These are phyloP conservation scores for Chaenodraco wilsoni DNA, from an alignment of 2,797 vertebrate species.

Conservation along the genomic window DNA sequence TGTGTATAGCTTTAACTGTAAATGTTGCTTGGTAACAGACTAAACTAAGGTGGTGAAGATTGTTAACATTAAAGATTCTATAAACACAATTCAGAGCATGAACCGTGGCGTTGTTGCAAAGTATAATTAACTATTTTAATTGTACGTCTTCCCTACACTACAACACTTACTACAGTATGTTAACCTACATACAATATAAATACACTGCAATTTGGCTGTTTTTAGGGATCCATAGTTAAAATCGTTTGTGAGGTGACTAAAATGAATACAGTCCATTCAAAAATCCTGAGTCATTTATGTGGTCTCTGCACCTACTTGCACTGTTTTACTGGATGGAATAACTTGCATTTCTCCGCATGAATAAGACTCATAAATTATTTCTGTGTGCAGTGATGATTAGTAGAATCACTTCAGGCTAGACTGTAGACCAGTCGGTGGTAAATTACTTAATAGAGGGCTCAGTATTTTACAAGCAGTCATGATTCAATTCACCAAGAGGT, in stretches of 20 bases:
- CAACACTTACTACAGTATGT: not conserved
- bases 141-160: not conserved
- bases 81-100: no score
- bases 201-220: not conserved
- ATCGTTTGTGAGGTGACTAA: constrained; percentile 17
- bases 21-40: not conserved
- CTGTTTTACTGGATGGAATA: constrained; percentile 66
- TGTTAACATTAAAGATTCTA: not conserved
- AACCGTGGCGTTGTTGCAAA: no score
- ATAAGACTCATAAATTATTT: constrained; percentile 71
- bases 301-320: constrained; percentile 40
- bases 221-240: constrained; percentile 1
- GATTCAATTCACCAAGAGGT: constrained; percentile 70
- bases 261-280: constrained; percentile 56
- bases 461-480: constrained; percentile 76
- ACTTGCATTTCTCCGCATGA: constrained; percentile 64
- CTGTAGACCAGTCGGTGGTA: constrained; percentile 69
- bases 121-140: not conserved
- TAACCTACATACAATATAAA: constrained; percentile 3
- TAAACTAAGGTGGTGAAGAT: not conserved
- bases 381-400: constrained; percentile 66
- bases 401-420: constrained; percentile 66
- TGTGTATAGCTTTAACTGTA: not conserved
- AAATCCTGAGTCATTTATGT: constrained; percentile 44
- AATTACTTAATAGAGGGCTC: constrained; percentile 75